Evolutionary conservation across 1,140 invertebrate genomes (phyloP).

Genomic region (Leguminivora glycinivorella): DNA sequence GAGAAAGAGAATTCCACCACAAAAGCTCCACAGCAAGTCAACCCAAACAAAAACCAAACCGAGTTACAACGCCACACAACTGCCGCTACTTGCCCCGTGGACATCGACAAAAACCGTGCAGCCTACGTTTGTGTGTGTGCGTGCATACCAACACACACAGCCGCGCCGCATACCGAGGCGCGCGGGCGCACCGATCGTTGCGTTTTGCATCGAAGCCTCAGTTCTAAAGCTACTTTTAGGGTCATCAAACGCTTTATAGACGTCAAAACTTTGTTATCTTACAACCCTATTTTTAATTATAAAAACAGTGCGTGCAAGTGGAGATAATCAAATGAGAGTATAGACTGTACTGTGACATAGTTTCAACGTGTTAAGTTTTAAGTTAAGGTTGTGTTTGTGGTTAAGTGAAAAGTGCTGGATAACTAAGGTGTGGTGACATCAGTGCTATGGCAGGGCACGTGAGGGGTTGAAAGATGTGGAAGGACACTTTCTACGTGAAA

Average conservation of each 20-base stretch:
- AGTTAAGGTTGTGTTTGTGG: conserved; percentile 36
- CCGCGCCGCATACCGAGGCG: conserved; percentile 67
- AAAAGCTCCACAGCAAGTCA: neutral
- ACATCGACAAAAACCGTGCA: conserved; percentile 78
- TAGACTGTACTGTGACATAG: conserved; percentile 32
- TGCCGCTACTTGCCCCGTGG: conserved; percentile 75
- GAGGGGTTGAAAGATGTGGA: conserved; percentile 66
- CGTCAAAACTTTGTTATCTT: conserved; percentile 22
- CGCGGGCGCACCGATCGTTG: conserved; percentile 66
- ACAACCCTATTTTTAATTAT: conserved; percentile 17
- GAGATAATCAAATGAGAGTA: conserved; percentile 28
- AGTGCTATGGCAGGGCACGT: conserved; percentile 55
- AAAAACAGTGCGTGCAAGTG: conserved; percentile 36
- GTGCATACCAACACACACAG: conserved; percentile 40
- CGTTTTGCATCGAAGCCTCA: conserved; percentile 72
- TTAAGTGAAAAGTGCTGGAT: conserved; percentile 38
- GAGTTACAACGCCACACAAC: conserved; percentile 52
- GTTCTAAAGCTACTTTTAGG: conserved; percentile 70
- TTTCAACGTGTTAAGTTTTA: conserved; percentile 42
- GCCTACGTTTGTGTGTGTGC: conserved; percentile 51
- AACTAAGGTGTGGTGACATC: conserved; percentile 39
- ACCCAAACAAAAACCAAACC: conserved; percentile 23
- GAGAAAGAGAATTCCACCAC: too few relatives aligned
- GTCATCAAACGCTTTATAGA: conserved; percentile 73
- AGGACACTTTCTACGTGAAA: conserved; percentile 65